Conservation (phyloP, 2,888 invertebrate species). For the Hirtodrosophila histrioides region DNA sequence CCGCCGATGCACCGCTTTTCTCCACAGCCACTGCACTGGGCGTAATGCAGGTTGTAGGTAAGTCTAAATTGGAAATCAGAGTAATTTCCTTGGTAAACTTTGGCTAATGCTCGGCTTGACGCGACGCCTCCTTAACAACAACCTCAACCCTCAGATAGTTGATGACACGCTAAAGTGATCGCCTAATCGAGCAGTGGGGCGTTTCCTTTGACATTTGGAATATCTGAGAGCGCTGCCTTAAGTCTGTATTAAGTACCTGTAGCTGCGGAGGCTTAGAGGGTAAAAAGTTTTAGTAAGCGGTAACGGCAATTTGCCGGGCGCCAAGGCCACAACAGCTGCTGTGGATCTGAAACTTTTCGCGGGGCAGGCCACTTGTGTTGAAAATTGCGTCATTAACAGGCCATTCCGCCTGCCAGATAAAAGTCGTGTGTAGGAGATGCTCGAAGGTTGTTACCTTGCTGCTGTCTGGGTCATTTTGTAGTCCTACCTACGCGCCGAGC, state of each 20-base stretch:
- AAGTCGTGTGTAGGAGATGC: slow-evolving; percentile 14
- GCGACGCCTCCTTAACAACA: slow-evolving; percentile 11
- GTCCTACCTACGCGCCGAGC: slow-evolving; percentile 47
- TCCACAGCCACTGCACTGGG: slow-evolving; percentile 88
- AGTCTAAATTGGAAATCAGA: slow-evolving; percentile 81
- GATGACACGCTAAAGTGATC: slow-evolving; percentile 14
- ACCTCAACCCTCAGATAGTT: slow-evolving; percentile 4
- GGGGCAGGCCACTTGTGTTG: slow-evolving; percentile 52
- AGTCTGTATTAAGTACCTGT: slow-evolving; percentile 30
- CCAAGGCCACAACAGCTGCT: slow-evolving; percentile 44
- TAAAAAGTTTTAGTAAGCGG: slow-evolving; percentile 34
- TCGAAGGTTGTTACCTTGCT: background rate
- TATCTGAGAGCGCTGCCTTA: slow-evolving; percentile 19
- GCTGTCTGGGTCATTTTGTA: slow-evolving; percentile 51
- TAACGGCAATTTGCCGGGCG: slow-evolving; percentile 46
- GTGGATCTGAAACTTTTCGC: slow-evolving; percentile 32
- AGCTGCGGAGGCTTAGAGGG: slow-evolving; percentile 16
- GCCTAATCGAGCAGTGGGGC: slow-evolving; percentile 35
- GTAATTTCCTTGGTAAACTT: too few species aligned
- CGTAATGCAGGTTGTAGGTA: slow-evolving; percentile 90
- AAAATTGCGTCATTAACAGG: slow-evolving; percentile 79
- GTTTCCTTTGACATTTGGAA: slow-evolving; percentile 41
- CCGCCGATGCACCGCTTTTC: slow-evolving; percentile 89
- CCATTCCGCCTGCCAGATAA: slow-evolving; percentile 64
- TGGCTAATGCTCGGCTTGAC: background rate